phyloP scores from a whole-genome alignment of 64 coral and sea anemone genomes.

The Acropora tenuis region DNA sequence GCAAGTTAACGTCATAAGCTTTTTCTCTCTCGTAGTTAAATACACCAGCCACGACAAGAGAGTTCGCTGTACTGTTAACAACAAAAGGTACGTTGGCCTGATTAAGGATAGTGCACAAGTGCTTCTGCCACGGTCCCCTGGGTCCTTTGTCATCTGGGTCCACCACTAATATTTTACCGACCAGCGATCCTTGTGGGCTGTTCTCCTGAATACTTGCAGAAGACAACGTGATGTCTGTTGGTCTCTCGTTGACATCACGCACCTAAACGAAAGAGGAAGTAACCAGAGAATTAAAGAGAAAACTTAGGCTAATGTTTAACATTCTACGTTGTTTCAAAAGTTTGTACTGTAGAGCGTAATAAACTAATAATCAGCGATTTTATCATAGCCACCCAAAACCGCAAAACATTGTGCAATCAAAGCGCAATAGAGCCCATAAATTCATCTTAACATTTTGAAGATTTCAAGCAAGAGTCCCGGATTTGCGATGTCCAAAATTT shows the following conservation, averaged over 20 bases:
- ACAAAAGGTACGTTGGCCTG: slow-evolving; percentile 30
- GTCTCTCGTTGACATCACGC: slow-evolving; percentile 65
- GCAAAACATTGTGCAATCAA: too few species aligned
- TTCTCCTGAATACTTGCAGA: slow-evolving; percentile 56
- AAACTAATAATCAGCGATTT: too few species aligned
- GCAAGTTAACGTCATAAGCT: slow-evolving; percentile 32
- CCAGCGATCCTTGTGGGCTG: slow-evolving; percentile 27
- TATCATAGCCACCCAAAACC: too few species aligned
- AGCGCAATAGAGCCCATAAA: too few species aligned
- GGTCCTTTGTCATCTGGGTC: slow-evolving; percentile 69
- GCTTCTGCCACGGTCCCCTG: slow-evolving; percentile 68
- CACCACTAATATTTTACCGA: slow-evolving; percentile 48
- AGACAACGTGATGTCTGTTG: slow-evolving; percentile 38
- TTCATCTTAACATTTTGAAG: too few species aligned
- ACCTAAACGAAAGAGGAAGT: neutral
- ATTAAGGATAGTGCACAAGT: slow-evolving; percentile 42
- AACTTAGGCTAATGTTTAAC: too few species aligned
- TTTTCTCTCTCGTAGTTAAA: slow-evolving; percentile 56
- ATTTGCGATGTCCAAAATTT: too few species aligned
- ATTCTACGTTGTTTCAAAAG: too few species aligned
- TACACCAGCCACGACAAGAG: slow-evolving; percentile 32
- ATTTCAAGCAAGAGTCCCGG: too few species aligned
- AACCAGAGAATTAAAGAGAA: too few species aligned
- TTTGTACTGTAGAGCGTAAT: too few species aligned
- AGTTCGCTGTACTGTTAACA: slow-evolving; percentile 34